Conservation (phyloP, 2,797 vertebrate species). For the Lerista edwardsae region DNA sequence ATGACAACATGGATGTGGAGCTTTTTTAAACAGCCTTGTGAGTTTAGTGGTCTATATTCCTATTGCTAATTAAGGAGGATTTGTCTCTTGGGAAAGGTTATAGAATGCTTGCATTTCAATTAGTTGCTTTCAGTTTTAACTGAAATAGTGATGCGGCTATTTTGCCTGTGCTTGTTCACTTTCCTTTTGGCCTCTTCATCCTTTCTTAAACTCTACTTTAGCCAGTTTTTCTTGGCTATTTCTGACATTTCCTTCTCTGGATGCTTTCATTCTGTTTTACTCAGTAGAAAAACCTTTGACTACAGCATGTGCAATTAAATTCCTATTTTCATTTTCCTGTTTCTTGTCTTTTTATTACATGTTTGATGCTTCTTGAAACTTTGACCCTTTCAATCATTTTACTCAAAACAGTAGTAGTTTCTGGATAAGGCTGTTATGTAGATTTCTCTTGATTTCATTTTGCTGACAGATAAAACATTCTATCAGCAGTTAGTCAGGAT, state of each 20-base stretch:
- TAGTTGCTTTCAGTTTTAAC: background rate
- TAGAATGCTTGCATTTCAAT: background rate
- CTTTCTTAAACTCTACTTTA: background rate
- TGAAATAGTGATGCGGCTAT: background rate
- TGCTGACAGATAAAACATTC: background rate
- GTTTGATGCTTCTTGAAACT: background rate
- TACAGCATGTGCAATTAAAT: background rate
- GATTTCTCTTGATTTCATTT: background rate
- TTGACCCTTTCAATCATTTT: background rate
- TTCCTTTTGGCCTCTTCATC: background rate
- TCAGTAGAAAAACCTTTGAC: background rate
- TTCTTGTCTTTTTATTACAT: background rate
- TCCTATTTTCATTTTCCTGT: background rate
- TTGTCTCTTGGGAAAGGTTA: background rate
- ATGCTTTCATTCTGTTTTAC: conserved; percentile 14
- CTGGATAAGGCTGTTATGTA: accelerated
- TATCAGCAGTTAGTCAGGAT: conserved; percentile 24
- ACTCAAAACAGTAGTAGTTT: background rate
- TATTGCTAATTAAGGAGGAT: background rate
- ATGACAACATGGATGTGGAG: background rate
- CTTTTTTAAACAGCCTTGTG: background rate
- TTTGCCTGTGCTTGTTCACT: background rate
- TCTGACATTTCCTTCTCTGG: background rate
- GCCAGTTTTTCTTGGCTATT: background rate
- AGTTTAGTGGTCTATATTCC: background rate